Percentiles rank a stretch among this genome's conserved stretches.
These are phyloP conservation scores for Pituophis catenifer DNA, from an alignment of 2,113 vertebrate species.

Conservation along the genomic window DNA sequence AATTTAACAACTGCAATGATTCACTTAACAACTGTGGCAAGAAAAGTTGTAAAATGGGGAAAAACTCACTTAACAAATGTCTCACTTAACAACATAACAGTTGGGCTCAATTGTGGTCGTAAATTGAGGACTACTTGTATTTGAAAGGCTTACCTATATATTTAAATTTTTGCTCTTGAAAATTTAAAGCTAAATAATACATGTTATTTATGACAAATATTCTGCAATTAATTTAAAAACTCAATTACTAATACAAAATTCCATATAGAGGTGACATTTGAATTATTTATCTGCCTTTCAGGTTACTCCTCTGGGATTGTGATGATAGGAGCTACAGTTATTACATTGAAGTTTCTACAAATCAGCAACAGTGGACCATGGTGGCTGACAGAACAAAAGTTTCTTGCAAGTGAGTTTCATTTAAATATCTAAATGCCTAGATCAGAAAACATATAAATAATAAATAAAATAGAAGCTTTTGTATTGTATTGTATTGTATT, in stretches of 20 bases:
- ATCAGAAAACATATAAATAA: not conserved
- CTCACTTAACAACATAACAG: no score
- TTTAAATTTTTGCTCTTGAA: not conserved
- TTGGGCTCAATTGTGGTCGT: no score
- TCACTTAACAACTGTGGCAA: no score
- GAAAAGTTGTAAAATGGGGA: no score
- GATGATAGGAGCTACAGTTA: conserved; percentile 97
- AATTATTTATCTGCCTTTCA: conserved; percentile 50
- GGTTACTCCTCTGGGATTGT: conserved; percentile 96
- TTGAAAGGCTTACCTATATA: not conserved
- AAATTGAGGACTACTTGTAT: not conserved
- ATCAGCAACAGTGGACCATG: conserved; percentile 95
- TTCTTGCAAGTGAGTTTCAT: conserved; percentile 84
- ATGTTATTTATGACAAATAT: not conserved
- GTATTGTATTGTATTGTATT: not conserved
- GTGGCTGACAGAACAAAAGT: conserved; percentile 89
- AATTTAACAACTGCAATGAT: no score
- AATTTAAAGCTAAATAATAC: not conserved
- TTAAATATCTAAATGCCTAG: not conserved
- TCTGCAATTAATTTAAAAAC: not conserved
- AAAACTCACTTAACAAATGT: no score
- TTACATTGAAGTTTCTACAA: conserved; percentile 91
- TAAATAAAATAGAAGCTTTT: not conserved
- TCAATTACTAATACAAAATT: not conserved
- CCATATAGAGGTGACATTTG: not conserved